Conservation (phyloP, 1,140 invertebrate species). For the Monomorium pharaonis region DNA sequence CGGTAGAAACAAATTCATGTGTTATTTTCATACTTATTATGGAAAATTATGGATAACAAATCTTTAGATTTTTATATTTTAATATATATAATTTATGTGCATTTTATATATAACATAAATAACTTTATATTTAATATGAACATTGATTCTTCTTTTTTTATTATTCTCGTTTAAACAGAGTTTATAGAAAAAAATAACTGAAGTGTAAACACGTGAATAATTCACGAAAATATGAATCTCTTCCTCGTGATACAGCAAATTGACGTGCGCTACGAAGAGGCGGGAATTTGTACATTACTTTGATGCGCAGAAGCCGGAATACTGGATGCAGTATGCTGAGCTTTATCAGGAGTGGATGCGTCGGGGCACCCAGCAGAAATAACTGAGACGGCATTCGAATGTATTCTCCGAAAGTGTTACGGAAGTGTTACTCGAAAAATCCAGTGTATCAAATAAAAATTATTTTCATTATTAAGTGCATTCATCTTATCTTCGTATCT, state of each 20-base stretch:
- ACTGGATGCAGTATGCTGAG: constrained; percentile 38
- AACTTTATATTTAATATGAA: not conserved
- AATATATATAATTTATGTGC: not conserved
- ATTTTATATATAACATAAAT: not conserved
- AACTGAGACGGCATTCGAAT: constrained; percentile 63
- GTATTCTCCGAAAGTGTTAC: constrained; percentile 27
- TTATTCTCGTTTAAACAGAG: not conserved
- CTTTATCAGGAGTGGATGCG: constrained; percentile 73
- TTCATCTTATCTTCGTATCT: too few species aligned
- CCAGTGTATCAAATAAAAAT: not conserved
- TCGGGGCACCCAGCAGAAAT: constrained; percentile 71
- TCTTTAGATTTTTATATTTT: too few species aligned
- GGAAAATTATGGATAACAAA: not conserved
- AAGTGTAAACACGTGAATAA: not conserved
- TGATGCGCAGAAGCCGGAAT: constrained; percentile 73
- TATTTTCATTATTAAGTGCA: not conserved
- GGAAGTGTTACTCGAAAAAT: not conserved
- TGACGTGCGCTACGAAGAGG: constrained; percentile 18
- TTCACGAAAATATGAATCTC: not conserved
- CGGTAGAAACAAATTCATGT: not conserved
- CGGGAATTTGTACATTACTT: constrained; percentile 50
- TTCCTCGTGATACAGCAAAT: not conserved
- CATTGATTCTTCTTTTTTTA: not conserved
- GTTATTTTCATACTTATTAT: not conserved
- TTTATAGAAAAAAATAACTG: not conserved